Base-by-base conservation (phyloP, 37 sponge, comb jelly and placozoan genomes). In the Aphrocallistes beatrix region DNA sequence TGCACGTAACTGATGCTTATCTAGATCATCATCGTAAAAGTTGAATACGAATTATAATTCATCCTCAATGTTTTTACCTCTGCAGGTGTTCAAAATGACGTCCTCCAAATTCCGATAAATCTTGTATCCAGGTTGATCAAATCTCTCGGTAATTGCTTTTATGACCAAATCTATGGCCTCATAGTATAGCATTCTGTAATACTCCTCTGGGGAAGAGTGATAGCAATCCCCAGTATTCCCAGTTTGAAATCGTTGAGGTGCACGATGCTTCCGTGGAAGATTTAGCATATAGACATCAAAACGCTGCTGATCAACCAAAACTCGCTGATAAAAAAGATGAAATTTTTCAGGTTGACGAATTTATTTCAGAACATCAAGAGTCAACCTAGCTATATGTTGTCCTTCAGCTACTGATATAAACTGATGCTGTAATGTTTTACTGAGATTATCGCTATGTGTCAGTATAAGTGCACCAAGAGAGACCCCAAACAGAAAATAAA, bases 131-230 rank as follows among this genome's bases (percentile, higher is more conserved):
- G 84, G 47, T 47, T 83, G 84, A 38, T 83, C 84, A 83, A 83
- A 83, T 40, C 84, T 38, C 38, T 28, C 1, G 32, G 39, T 83
- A 39, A 83, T 83, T 25, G 45, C 1, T 51, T 36, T 36, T 0
- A 85, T 37, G 21, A 87, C 89, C 34, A 88, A 51, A 51, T 91
- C 91, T 37, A 91, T 49, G 32, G 89, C 91, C 49, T 91, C 89
- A 88, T 88, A 91, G 82, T 91, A 91, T 38, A 82, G 69, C 37
- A 34, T 23, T 38, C 84, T 89, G 39, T 91, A 91, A 85, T 86
- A 84, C 38, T 91, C 91, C 42, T 91, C 87, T 9, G 86, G 47
- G 9, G 89, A 81, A 50, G 82, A 83, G 42, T 51, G 60, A 36
- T 88, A 88, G 38, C 36, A 81, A 25, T 37, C 83, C 16, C 86